These are phyloP conservation scores for Hybognathus amarus DNA, from an alignment of 2,797 vertebrate species.

Conservation along the genomic window DNA sequence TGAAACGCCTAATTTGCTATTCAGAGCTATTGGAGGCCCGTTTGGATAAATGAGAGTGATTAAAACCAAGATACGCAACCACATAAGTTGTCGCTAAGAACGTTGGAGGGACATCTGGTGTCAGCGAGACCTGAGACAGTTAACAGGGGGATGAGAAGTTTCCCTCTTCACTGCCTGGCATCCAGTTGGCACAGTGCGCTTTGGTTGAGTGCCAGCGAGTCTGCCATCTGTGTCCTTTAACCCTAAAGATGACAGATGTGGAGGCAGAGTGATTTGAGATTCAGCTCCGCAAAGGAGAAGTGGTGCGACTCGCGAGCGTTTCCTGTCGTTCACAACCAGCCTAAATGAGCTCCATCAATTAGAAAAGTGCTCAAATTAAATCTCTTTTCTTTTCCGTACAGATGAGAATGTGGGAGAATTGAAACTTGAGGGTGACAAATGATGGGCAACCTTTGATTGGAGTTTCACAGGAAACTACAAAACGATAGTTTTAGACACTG, in stretches of 20 bases:
- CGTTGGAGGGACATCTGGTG: conserved; percentile 81
- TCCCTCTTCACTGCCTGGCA: conserved; percentile 73
- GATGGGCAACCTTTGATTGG: conserved; percentile 36
- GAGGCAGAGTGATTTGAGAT: conserved; percentile 82
- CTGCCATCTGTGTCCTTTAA: conserved; percentile 80
- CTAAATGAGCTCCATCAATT: conserved; percentile 63
- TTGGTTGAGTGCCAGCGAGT: conserved; percentile 76
- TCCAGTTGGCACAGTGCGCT: conserved; percentile 69
- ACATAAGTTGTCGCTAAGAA: conserved; percentile 65
- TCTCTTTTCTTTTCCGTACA: conserved; percentile 56
- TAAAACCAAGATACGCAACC: conserved; percentile 79
- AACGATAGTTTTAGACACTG: not conserved
- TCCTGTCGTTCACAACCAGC: conserved; percentile 74
- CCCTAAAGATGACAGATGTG: conserved; percentile 83
- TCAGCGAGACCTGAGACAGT: conserved; percentile 74
- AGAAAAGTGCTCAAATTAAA: conserved; percentile 61
- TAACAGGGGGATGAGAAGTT: conserved; percentile 62
- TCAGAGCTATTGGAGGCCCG: conserved; percentile 77
- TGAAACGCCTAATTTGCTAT: conserved; percentile 80
- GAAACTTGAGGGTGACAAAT: conserved; percentile 50
- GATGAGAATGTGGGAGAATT: conserved; percentile 53
- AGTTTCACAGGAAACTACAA: conserved; percentile 13
- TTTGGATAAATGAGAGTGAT: conserved; percentile 81
- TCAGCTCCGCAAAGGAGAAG: conserved; percentile 68
- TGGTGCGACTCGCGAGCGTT: conserved; percentile 75